Evolutionary conservation across 2,888 invertebrate species (phyloP).

Genomic region (Agrotis clavis): DNA sequence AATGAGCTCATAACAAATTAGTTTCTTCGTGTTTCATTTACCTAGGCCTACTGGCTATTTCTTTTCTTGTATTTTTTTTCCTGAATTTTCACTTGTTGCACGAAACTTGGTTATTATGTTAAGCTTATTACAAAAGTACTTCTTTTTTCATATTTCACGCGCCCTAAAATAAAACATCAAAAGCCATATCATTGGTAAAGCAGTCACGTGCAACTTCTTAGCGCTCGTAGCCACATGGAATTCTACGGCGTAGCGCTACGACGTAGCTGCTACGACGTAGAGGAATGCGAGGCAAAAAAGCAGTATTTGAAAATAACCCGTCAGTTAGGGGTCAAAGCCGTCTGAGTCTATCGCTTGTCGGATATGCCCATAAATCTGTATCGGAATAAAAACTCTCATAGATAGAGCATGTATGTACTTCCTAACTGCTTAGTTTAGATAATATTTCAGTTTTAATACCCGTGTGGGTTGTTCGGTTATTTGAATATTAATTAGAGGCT

Average conservation of each 20-base stretch:
- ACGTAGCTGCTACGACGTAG: constrained; percentile 37
- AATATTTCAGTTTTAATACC: constrained; percentile 39
- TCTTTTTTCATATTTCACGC: neutral
- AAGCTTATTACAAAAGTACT: neutral
- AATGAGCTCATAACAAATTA: constrained; percentile 69
- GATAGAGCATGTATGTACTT: constrained; percentile 22
- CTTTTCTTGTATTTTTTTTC: constrained; percentile 17
- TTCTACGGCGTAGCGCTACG: constrained; percentile 58
- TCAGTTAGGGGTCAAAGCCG: constrained; percentile 12
- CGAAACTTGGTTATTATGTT: constrained; percentile 5
- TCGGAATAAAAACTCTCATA: constrained; percentile 35
- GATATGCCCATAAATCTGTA: constrained; percentile 52
- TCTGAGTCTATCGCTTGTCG: constrained; percentile 16
- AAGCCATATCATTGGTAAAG: constrained; percentile 31
- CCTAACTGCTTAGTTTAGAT: constrained; percentile 44
- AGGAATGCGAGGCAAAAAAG: constrained; percentile 20
- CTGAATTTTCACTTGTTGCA: constrained; percentile 14
- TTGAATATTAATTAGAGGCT: constrained; percentile 44
- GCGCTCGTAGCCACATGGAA: constrained; percentile 48
- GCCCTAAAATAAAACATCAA: constrained; percentile 37
- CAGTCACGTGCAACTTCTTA: constrained; percentile 35
- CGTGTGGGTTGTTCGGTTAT: constrained; percentile 24
- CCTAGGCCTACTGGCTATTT: neutral
- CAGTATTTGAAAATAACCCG: constrained; percentile 31
- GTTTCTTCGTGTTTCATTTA: constrained; percentile 49